Conservation (phyloP, 2,113 vertebrate species). For the Hydropotes inermis region DNA sequence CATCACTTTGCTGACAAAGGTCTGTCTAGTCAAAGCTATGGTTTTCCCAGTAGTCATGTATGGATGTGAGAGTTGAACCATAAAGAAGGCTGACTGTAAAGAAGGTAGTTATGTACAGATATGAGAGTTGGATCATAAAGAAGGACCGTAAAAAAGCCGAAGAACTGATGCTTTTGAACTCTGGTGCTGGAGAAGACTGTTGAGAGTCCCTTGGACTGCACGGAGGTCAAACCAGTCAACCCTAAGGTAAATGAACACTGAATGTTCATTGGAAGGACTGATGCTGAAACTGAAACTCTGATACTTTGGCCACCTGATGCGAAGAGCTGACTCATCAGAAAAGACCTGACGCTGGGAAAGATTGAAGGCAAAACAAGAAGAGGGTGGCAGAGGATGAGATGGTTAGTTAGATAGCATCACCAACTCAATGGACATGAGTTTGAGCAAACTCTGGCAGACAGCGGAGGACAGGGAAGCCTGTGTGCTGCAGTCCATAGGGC, state of each 20-base stretch:
- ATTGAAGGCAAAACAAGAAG: not conserved
- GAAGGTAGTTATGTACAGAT: not conserved
- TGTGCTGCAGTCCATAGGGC: not conserved
- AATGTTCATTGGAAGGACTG: not conserved
- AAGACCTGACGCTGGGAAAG: not conserved
- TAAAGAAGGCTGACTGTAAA: not conserved
- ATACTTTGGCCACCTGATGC: not conserved
- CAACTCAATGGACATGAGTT: not conserved
- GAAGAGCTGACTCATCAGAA: not conserved
- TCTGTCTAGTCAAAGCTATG: not conserved
- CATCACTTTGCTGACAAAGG: not conserved
- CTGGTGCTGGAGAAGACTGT: not conserved
- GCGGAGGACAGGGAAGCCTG: not conserved
- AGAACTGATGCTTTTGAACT: not conserved
- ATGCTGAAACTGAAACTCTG: not conserved
- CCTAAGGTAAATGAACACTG: not conserved
- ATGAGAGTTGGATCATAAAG: not conserved
- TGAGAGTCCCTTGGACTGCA: not conserved
- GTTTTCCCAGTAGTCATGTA: not conserved
- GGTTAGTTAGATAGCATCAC: not conserved
- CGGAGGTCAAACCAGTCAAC: not conserved
- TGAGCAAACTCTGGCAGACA: not conserved
- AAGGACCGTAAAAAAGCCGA: not conserved
- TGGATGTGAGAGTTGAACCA: not conserved
- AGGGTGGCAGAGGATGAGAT: not conserved